Evolutionary conservation across 53 echinoderm and acorn worm genomes (phyloP).

Genomic region (Echinometra lucunter): DNA sequence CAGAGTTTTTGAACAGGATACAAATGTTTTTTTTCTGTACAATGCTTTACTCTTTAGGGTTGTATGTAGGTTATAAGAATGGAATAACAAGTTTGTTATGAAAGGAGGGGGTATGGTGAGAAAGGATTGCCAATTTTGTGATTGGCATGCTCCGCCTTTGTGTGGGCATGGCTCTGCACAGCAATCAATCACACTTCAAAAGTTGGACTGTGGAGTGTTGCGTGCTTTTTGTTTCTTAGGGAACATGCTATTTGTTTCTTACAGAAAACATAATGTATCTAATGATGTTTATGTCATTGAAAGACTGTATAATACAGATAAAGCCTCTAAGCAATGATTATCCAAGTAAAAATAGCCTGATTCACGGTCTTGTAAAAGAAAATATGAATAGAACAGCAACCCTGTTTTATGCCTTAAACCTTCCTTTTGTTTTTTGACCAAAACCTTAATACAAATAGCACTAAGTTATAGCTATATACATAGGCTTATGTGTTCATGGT

Average conservation of each 20-base stretch:
- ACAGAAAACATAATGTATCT: neutral
- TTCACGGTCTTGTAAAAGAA: too few relatives aligned
- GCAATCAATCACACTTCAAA: slow-evolving; percentile 29
- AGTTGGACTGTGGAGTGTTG: neutral
- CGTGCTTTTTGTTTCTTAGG: neutral
- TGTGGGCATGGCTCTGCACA: slow-evolving; percentile 1
- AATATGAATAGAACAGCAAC: too few relatives aligned
- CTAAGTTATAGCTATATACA: too few relatives aligned
- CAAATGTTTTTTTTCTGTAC: slow-evolving; percentile 33
- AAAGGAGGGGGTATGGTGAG: slow-evolving; percentile 19
- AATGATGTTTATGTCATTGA: too few relatives aligned
- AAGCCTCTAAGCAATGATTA: too few relatives aligned
- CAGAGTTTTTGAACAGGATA: slow-evolving; percentile 21
- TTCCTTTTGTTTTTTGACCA: too few relatives aligned
- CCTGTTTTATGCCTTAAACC: too few relatives aligned
- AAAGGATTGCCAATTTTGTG: slow-evolving; percentile 30
- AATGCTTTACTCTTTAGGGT: neutral
- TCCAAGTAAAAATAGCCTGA: too few relatives aligned
- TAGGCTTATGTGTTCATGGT: neutral
- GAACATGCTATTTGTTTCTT: neutral
- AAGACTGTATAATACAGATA: too few relatives aligned
- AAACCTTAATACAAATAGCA: too few relatives aligned
- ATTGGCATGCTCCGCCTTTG: slow-evolving; percentile 40
- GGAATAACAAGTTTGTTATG: slow-evolving; percentile 58
- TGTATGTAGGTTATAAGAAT: slow-evolving; percentile 26